Base-by-base conservation (phyloP, 2,888 invertebrate species). In the Tenthredo mesomela region DNA sequence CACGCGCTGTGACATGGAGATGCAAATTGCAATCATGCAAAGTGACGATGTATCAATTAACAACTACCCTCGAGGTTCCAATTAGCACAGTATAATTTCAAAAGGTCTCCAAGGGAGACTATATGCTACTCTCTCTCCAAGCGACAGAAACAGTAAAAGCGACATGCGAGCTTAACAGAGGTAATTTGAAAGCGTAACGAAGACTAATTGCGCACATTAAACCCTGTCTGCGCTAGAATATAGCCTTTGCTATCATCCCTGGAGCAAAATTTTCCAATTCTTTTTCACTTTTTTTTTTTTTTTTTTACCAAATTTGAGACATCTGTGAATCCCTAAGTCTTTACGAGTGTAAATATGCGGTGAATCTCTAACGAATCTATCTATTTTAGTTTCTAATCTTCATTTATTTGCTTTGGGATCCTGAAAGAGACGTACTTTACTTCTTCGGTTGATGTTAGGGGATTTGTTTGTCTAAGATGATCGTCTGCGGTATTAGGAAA, bases 121-220 rank as follows among this genome's bases (percentile, higher is more conserved):
- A 12, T 4, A 21, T n/a, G 40, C 21, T 4, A 2, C 7, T 43
- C 43, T 73, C 43, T 73, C 25, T 21, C 67, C 12, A 67, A 67
- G 25, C 33, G 18, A 33, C 40, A 73, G 43, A 73, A 47, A 70
- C 33, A 33, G 37, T 33, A 37, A 70, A 29, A 37, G 37, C 61
- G 12, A 43, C 71, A 43, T 73, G 71, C 71, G 43, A 43, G 71
- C 40, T 50, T 54, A 54, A 77, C 54, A 5, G 50, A 77, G 77
- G 15, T 54, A 77, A 77, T 77, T 77, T 25, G 77, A 2, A 33
- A 29, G 54, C 47, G 33, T 77, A 77, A 77, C 77, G 77, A 77
- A 77, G 77, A 77, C 77, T 77, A 77, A 77, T 77, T 77, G 77
- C n/a, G 3, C 77, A 3, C 54, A 77, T 77, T 77, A 29, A 77